These are phyloP conservation scores for Apis florea DNA, from an alignment of 1,140 invertebrate species.

Conservation along the genomic window DNA sequence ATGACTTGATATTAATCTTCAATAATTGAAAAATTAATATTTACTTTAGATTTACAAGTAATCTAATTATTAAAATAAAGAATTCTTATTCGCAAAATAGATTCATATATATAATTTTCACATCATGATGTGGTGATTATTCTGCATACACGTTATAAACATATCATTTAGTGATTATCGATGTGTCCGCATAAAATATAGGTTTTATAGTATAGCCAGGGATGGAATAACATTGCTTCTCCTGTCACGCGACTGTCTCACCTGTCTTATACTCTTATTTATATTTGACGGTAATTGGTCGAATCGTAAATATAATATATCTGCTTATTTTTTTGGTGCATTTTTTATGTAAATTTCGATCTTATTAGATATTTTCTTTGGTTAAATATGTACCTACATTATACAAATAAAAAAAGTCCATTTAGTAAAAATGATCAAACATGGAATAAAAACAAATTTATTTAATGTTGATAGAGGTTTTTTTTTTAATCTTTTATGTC, in stretches of 20 bases:
- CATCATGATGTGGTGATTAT: slow-evolving; percentile 38
- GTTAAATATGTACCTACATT: too few species aligned
- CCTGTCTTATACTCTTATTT: background rate
- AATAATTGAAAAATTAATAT: too few species aligned
- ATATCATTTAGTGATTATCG: slow-evolving; percentile 49
- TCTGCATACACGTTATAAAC: slow-evolving; percentile 33
- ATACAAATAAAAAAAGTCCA: background rate
- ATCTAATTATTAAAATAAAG: too few species aligned
- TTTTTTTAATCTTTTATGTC: background rate
- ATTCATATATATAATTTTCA: slow-evolving; percentile 57
- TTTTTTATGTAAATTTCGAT: background rate
- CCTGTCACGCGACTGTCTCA: background rate
- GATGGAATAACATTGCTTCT: background rate
- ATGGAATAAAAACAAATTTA: background rate
- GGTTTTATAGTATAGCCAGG: slow-evolving; percentile 7
- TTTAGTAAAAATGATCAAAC: background rate
- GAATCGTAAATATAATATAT: background rate
- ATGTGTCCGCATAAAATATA: slow-evolving; percentile 15
- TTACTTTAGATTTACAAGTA: too few species aligned
- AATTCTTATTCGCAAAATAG: slow-evolving; percentile 5
- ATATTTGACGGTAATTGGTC: background rate
- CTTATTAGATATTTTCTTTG: background rate
- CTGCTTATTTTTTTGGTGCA: background rate
- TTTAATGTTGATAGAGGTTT: background rate
- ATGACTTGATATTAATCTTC: too few species aligned